A percentile compares a stretch with the other conserved stretches of the same genome.
Conservation (phyloP, 2,797 vertebrate species). For the Paguma larvata region DNA sequence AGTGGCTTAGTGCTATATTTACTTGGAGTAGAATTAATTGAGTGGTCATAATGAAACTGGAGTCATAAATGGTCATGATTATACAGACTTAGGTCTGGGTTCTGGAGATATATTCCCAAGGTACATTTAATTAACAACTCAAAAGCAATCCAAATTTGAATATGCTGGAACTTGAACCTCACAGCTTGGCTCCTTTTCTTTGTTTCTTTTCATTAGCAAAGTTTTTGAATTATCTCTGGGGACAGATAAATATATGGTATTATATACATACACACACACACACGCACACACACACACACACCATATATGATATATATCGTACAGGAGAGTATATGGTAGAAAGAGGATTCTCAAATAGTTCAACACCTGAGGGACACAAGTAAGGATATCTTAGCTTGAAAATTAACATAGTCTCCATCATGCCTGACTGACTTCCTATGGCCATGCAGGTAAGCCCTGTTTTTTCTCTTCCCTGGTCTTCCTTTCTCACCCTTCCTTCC, state of each 20-base stretch:
- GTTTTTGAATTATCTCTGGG: not conserved
- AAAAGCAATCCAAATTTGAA: conserved; percentile 33
- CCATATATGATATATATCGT: not conserved
- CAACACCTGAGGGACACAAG: not conserved
- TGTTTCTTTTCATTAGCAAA: conserved; percentile 15
- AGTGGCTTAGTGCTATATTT: conserved; percentile 65
- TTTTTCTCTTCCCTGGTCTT: not conserved
- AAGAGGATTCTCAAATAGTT: conserved; percentile 30
- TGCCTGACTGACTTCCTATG: not conserved
- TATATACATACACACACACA: no score
- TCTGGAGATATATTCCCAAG: not conserved
- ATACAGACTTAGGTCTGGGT: not conserved
- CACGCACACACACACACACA: no score
- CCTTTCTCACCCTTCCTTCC: not conserved
- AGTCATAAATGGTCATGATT: conserved; percentile 44
- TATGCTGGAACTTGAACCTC: not conserved
- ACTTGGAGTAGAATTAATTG: conserved; percentile 36
- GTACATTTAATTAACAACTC: conserved; percentile 53
- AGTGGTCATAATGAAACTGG: not conserved
- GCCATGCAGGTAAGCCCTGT: not conserved
- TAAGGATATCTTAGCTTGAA: not conserved
- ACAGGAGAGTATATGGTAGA: not conserved
- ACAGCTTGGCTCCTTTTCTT: not conserved
- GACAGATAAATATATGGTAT: not conserved
- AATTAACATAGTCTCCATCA: not conserved